These are phyloP conservation scores for Lithophane semibrunnea DNA, from an alignment of 2,888 invertebrate genomes.

Conservation along the genomic window DNA sequence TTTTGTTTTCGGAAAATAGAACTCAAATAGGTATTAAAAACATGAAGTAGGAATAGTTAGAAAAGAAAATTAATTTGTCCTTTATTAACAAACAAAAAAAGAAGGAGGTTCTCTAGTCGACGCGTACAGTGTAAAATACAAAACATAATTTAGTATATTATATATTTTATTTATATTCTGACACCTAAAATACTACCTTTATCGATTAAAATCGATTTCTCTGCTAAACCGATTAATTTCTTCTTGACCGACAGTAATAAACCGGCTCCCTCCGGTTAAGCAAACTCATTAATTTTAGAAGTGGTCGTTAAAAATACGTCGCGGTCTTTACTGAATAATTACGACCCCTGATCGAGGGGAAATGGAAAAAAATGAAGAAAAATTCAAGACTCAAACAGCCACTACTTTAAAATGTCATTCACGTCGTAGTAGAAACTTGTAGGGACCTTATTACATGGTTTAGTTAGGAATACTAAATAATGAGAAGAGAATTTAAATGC, in stretches of 20 bases:
- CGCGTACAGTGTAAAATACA: too few relatives aligned
- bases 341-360: constrained; percentile 41
- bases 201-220: constrained; percentile 24
- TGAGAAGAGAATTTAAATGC: constrained; percentile 6
- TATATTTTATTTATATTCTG: not conserved
- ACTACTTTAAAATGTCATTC: constrained; percentile 25
- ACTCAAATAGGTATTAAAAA: not conserved
- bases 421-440: constrained; percentile 10
- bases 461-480: constrained; percentile 19
- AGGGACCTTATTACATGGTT: constrained; percentile 14
- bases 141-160: not conserved
- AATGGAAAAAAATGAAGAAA: constrained; percentile 31
- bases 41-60: not conserved
- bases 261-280: constrained; percentile 34
- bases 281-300: constrained; percentile 66
- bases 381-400: constrained; percentile 12
- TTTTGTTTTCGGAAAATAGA: constrained; percentile 1
- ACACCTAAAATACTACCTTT: not conserved
- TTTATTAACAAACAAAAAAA: too few relatives aligned
- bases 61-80: not conserved
- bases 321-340: constrained; percentile 61
- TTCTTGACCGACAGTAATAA: constrained; percentile 40
- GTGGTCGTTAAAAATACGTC: constrained; percentile 58
- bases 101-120: too few relatives aligned
- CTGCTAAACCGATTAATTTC: constrained; percentile 14